A percentile compares a stretch with the other conserved stretches of the same genome.
These are phyloP conservation scores for Tipula vernalis DNA, from an alignment of 2,888 invertebrate genomes.

Conservation along the genomic window DNA sequence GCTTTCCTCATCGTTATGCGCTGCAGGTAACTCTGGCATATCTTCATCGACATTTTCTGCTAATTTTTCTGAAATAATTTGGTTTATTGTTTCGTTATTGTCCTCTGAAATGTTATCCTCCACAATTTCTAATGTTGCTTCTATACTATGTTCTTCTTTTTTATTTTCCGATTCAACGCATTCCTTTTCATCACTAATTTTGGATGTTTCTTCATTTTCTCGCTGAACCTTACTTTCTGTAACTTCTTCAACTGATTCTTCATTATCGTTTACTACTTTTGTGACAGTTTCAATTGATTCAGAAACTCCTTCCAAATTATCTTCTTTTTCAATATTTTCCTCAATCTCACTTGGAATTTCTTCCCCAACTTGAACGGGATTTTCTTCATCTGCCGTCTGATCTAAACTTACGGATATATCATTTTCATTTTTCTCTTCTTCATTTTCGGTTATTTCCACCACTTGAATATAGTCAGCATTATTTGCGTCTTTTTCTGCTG, in stretches of 20 bases:
- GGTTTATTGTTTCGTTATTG: not conserved
- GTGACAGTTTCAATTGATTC: not conserved
- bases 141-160: too few species aligned
- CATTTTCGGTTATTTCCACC: not conserved
- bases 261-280: not conserved
- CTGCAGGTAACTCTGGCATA: not conserved
- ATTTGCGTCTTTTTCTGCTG: constrained; percentile 9
- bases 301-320: not conserved
- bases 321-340: not conserved
- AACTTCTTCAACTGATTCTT: not conserved
- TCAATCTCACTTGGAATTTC: not conserved
- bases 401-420: not conserved
- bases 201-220: not conserved
- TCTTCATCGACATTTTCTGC: not conserved
- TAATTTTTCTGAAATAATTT: not conserved
- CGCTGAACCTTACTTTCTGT: not conserved
- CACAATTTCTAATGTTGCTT: not conserved
- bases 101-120: not conserved
- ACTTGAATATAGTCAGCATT: constrained; percentile 13
- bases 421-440: not conserved
- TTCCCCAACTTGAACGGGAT: not conserved
- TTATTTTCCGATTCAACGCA: not conserved
- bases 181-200: not conserved
- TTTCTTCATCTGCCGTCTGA: not conserved
- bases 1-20: not conserved